These are phyloP conservation scores for Himalopsyche tibetana DNA, from an alignment of 2,888 invertebrate species.

Conservation along the genomic window DNA sequence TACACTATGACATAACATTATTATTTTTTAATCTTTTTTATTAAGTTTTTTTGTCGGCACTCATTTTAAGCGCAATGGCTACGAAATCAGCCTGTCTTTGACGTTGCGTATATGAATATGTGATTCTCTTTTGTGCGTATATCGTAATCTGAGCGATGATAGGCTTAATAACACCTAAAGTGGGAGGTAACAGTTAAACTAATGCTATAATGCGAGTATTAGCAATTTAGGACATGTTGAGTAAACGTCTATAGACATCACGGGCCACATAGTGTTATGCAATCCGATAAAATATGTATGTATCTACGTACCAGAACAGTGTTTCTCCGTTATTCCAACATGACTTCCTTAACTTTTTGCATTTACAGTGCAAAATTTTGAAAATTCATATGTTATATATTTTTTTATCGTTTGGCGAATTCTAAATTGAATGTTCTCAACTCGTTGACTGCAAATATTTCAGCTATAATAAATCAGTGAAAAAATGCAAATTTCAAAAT, in stretches of 20 bases:
- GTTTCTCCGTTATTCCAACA: background rate
- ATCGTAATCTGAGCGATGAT: background rate
- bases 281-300: background rate
- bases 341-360: background rate
- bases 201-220: background rate
- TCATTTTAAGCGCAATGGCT: too few relatives aligned
- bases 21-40: too few relatives aligned
- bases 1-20: too few relatives aligned
- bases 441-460: too few relatives aligned
- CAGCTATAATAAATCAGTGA: too few relatives aligned
- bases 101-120: too few relatives aligned
- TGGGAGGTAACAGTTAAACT: background rate
- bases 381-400: background rate
- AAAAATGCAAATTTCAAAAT: too few relatives aligned
- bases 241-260: background rate
- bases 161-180: background rate
- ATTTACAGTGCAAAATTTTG: background rate
- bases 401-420: too few relatives aligned
- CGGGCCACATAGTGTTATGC: background rate
- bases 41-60: too few relatives aligned
- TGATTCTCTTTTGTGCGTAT: too few relatives aligned
- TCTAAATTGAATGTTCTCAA: too few relatives aligned
- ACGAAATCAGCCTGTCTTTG: too few relatives aligned
- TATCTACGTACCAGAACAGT: background rate
- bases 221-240: slow-evolving; percentile 32